Conservation (phyloP, 2,888 invertebrate genomes). For the Zygogramma bicolorata region DNA sequence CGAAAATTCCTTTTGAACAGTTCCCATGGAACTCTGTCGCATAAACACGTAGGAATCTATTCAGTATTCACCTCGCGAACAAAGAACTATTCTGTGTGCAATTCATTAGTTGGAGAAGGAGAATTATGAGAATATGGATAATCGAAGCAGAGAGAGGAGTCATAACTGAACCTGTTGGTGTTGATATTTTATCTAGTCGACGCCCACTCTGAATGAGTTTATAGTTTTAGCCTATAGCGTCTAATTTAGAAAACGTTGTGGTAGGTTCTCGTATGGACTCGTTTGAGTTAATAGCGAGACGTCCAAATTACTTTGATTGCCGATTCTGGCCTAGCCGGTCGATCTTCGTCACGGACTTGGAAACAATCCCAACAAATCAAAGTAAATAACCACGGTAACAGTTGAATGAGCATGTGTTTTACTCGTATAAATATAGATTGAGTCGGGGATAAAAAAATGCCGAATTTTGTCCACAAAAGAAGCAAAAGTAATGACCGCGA, state of each 20-base stretch:
- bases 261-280: not conserved
- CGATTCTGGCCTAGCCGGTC: not conserved
- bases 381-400: constrained; percentile 45
- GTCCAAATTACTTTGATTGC: not conserved
- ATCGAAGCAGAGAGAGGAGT: not conserved
- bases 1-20: constrained; percentile 8
- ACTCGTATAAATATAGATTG: constrained; percentile 46
- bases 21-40: constrained; percentile 10
- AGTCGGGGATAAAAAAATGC: constrained; percentile 57
- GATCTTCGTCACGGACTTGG: not conserved
- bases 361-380: constrained; percentile 39
- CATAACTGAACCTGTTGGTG: constrained; percentile 9
- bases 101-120: constrained; percentile 5
- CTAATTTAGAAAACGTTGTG: constrained; percentile 12
- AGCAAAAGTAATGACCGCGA: constrained; percentile 64
- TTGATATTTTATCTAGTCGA: not conserved
- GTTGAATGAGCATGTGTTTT: constrained; percentile 45
- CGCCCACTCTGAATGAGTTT: constrained; percentile 10
- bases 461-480: constrained; percentile 64
- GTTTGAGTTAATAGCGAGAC: not conserved
- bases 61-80: constrained; percentile 3
- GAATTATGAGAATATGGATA: constrained; percentile 7
- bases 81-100: constrained; percentile 9
- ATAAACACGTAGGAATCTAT: constrained; percentile 7
- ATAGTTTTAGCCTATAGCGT: constrained; percentile 3